Percentiles rank a stretch among this genome's conserved stretches.
Conservation (phyloP, 64 coral and sea anemone species). For the Hydrozoanthus tunicans region DNA sequence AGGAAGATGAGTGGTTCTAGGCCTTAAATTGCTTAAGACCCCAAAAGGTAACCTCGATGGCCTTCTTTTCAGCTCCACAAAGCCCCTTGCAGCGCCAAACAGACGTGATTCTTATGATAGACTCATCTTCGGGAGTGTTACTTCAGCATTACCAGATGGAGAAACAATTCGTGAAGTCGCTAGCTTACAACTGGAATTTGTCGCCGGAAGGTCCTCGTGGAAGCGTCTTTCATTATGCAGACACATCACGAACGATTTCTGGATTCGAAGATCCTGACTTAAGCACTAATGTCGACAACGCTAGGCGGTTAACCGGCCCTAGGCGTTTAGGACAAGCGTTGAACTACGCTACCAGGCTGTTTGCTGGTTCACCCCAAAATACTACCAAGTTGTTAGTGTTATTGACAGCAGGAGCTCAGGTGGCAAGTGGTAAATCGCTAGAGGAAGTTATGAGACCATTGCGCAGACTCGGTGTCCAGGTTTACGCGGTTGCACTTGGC, state of each 20-base stretch:
- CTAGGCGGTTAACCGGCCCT: constrained; percentile 35
- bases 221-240: constrained; percentile 35
- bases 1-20: not conserved
- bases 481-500: constrained; percentile 54
- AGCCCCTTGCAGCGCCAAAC: constrained; percentile 12
- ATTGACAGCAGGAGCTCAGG: constrained; percentile 41
- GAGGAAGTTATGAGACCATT: constrained; percentile 35
- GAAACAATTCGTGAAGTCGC: constrained; percentile 66
- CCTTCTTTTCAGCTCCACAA: constrained; percentile 1
- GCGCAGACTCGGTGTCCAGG: constrained; percentile 9
- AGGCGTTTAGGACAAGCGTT: constrained; percentile 68
- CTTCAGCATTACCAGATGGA: constrained; percentile 56
- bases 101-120: constrained; percentile 78
- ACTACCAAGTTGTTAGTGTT: constrained; percentile 52
- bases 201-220: constrained; percentile 41
- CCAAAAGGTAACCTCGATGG: not conserved
- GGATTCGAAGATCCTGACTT: constrained; percentile 40
- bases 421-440: constrained; percentile 16
- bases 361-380: constrained; percentile 1
- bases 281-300: not conserved
- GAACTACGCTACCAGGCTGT: constrained; percentile 34
- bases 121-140: constrained; percentile 63
- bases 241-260: not conserved
- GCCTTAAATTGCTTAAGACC: too few relatives aligned
- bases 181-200: constrained; percentile 68